Evolutionary conservation across 2,888 invertebrate genomes (phyloP), one percentile per base, ranked within the genome.

Genomic region (Apamea epomidion): DNA sequence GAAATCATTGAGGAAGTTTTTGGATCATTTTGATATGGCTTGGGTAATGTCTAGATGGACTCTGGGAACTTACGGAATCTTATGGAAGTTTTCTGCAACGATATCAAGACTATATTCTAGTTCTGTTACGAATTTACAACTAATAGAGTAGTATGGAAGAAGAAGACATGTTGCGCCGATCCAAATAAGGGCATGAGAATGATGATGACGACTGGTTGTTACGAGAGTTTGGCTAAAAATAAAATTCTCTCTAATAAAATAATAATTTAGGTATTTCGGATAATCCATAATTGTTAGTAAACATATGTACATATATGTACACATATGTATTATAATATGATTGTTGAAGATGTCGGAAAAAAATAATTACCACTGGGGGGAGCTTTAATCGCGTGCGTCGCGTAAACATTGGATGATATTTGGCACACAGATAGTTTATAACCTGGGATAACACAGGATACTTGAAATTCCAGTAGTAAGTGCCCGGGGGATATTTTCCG

Each of bases 1-100:
- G 84, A 85, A 90, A 90, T 91, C 83, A 84, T 85, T 87, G 69
- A 91, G 85, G 90, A 91, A 91, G 86, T 87, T 80, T 88, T 82
- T 75, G 65, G 75, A 69, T 67, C 74, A 81, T 85, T 87, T 88
- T 73, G 85, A 84, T 89, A 87, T 75, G 79, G 64, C 80, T 89
- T 87, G 76, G 25, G 82, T 75, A 86, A 88, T 68, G 29, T 29
- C 76, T 68, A 67, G 77, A 67, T 79, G 64, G 37, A 21, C n/a
- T 75, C 29, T 58, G 54, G 74, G 58, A 78, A 25, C 18, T 48
- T 83, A 25, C 60, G 87, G 67, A 88, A 90, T 71, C 10, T 25
- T 76, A 32, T 60, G 32, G 25, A n/a, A 0, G 12, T 64, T 76
- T 29, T 64, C 21, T 78, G 10, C 18, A 67, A 60, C 0, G n/a